phyloP scores from a whole-genome alignment of 2,113 vertebrate species.

The Mormyrus iriodes region DNA sequence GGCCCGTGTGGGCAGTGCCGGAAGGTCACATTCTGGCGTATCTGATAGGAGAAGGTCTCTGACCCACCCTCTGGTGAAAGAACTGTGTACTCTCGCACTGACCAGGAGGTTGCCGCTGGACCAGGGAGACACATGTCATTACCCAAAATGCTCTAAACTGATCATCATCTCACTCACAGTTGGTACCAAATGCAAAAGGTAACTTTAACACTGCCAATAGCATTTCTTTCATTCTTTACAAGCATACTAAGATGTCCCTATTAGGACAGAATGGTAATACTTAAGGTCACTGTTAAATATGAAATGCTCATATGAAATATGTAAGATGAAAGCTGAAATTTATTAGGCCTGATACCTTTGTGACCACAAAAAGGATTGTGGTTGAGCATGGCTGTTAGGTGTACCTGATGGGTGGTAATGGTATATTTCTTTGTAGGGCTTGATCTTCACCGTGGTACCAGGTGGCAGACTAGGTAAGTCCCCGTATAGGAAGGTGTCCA shows the following conservation, averaged over 20 bases:
- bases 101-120: constrained; percentile 51
- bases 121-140: constrained; percentile 12
- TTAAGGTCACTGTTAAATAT: no score
- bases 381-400: not conserved
- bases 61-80: constrained; percentile 39
- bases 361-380: not conserved
- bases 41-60: constrained; percentile 56
- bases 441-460: constrained; percentile 63
- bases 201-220: not conserved
- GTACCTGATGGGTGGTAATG: constrained; percentile 80
- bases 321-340: not conserved
- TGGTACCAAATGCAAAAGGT: not conserved
- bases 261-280: no score
- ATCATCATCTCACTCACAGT: not conserved
- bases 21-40: constrained; percentile 66
- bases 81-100: constrained; percentile 59
- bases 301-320: not conserved
- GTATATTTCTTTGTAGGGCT: constrained; percentile 81
- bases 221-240: not conserved
- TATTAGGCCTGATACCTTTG: not conserved
- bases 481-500: constrained; percentile 74
- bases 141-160: not conserved
- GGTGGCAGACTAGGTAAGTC: constrained; percentile 69
- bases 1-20: constrained; percentile 45
- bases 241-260: not conserved